Evolutionary conservation across 2,797 vertebrate genomes (phyloP), one percentile per base, ranked within the genome.

Genomic region (Lepus oiostolus): DNA sequence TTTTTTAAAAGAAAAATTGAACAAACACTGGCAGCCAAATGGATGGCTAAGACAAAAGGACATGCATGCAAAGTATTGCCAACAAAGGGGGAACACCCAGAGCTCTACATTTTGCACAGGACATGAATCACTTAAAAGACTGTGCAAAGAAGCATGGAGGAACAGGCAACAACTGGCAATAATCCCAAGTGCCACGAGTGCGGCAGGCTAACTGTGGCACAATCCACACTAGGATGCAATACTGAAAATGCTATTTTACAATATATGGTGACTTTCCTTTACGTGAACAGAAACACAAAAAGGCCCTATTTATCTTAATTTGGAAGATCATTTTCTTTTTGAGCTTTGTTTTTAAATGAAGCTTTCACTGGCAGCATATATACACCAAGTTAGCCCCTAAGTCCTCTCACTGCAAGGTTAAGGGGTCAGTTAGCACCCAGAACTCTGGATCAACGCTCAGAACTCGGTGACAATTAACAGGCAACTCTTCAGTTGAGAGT

Each of bases 41-140:
- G 79, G 32, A 88, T 80, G 54, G 52, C 47, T 85, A 88, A 85
- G 70, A 63, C 70, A 75, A 75, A 68, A 95, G 47, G 90, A 24
- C 82, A 24, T n/a, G 54, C 68, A 81, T 22, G 58, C 30, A 24
- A 90, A 81, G 42, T 42, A 85, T 70, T 30, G 80, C 24, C 82
- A 75, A 90, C 26, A 11, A 80, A 80, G 26, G 14, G 3, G 16
- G 30, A 83, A 95, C 30, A 85, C 87, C 16, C n/a, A 17, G 22
- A 93, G 88, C 28, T 58, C 65, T 5, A 72, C 72, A 81, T 84
- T 60, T 76, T 71, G 83, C n/a, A 71, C 35, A 21, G 24, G 7
- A 80, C 86, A 74, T 35, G 84, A 88, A 84, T 58, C 54, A 89
- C 62, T 67, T 86, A 52, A 50, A 94, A 87, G 11, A 87, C 4